Evolutionary conservation across 2,888 invertebrate genomes (phyloP), one percentile per base, ranked within the genome.

Genomic region (Zhengitettix transpicula): DNA sequence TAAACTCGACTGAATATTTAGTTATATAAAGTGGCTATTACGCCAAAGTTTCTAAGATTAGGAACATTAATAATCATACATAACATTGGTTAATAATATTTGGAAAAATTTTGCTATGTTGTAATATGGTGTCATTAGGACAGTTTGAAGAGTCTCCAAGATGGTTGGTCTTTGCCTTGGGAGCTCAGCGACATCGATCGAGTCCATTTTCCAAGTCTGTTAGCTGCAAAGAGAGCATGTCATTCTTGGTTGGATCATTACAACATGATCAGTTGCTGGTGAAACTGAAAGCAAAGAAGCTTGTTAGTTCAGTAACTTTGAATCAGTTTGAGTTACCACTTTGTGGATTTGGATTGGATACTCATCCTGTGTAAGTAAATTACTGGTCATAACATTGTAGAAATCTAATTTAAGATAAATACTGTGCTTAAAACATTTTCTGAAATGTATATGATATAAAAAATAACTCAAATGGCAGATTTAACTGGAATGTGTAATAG

Each of bases 281-380:
- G 54, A 78, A 78, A 66, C 67, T 74, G 62, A 78, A 78, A 65
- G 74, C 73, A 60, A 77, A 76, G 65, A 68, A 76, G 54, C 70
- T 78, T 56, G 70, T 78, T 63, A 76, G 74, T 63, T 74, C 75
- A 56, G 73, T 76, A 56, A 77, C 76, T 1, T 65, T 77, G 58
- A 74, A 76, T 15, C 72, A 74, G 58, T 76, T 72, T 65, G 75
- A 75, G 59, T 67, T 78, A 51, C 68, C 71, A 1, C 70, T 78
- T 40, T 71, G 73, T 15, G 70, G 72, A 57, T 75, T 75, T 64
- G 74, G 74, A 61, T 73, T 78, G 67, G 74, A 76, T 63, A 70
- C 67, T 56, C 71, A 73, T 42, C 71, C 68, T 60, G 66, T 67
- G 73, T 77, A 67, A 72, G 75, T 69, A 58, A 61, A 52, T 42